Evolutionary conservation across 2,888 invertebrate species (phyloP).

Genomic region (Oxytorus armatus): DNA sequence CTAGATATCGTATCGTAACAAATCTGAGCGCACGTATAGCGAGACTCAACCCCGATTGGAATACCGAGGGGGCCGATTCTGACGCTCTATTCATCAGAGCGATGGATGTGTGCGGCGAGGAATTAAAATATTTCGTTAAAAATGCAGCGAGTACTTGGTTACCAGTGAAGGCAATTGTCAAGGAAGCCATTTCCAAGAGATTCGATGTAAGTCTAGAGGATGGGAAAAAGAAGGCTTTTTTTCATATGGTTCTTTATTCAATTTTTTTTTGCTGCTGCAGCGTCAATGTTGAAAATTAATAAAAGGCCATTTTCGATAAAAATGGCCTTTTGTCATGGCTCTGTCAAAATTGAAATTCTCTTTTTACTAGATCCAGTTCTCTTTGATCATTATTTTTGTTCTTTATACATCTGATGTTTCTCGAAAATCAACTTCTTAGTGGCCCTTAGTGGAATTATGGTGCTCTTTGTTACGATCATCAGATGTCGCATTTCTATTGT

Average conservation of each 20-base stretch:
- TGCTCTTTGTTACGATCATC: no score
- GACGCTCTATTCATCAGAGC: slow-evolving; percentile 91
- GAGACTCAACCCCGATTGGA: slow-evolving; percentile 94
- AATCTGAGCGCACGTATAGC: slow-evolving; percentile 91
- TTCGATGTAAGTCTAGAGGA: slow-evolving; percentile 84
- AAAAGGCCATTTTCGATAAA: background rate
- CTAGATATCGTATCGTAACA: slow-evolving; percentile 91
- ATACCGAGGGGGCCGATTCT: slow-evolving; percentile 86
- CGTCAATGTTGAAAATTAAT: background rate
- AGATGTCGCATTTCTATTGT: background rate
- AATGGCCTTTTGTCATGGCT: background rate
- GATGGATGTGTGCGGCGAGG: slow-evolving; percentile 90
- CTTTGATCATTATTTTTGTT: no score
- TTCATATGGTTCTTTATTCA: no score
- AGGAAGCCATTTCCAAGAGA: slow-evolving; percentile 89
- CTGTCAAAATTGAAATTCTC: background rate
- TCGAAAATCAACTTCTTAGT: no score
- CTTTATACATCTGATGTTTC: no score
- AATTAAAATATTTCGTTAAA: slow-evolving; percentile 89
- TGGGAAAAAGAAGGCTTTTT: background rate
- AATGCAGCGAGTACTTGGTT: slow-evolving; percentile 90
- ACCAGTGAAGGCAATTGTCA: slow-evolving; percentile 93
- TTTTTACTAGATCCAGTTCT: background rate
- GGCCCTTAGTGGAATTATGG: no score
- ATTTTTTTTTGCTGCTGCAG: no score